phyloP scores from a whole-genome alignment of 2,888 invertebrate genomes.

The Stegana nigrithorax region DNA sequence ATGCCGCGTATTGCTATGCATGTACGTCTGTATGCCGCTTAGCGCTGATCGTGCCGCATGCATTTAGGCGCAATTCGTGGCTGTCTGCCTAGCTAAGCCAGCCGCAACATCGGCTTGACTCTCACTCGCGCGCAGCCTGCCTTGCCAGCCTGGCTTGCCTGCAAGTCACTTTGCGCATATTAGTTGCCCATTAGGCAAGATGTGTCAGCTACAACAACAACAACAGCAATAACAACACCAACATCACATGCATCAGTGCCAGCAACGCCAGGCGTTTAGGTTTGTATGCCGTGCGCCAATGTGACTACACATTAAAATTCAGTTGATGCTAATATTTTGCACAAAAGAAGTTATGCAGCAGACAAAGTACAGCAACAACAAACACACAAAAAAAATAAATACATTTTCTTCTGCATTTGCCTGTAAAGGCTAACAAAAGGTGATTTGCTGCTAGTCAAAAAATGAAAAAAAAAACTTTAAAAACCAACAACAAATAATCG shows the following conservation, averaged over 20 bases:
- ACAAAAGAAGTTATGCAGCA: conserved; percentile 17
- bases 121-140: neutral
- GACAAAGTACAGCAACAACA: conserved; percentile 4
- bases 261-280: no score
- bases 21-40: conserved; percentile 29
- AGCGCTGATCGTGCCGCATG: conserved; percentile 17
- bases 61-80: conserved; percentile 37
- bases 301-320: conserved; percentile 58
- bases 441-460: conserved; percentile 45
- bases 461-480: neutral
- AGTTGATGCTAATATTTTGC: conserved; percentile 57
- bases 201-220: conserved; percentile 32
- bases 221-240: neutral
- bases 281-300: no score
- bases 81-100: neutral
- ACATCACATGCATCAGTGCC: no score
- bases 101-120: conserved; percentile 4
- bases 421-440: conserved; percentile 22
- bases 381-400: no score
- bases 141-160: no score
- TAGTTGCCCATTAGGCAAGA: conserved; percentile 53
- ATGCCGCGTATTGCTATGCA: no score
- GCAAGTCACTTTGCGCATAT: conserved; percentile 56
- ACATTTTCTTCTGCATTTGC: conserved; percentile 27
- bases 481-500: conserved; percentile 28